Evolutionary conservation across 1,140 invertebrate species (phyloP), one percentile per base, ranked within the genome.

Genomic region (Ceratosolen solmsi): DNA sequence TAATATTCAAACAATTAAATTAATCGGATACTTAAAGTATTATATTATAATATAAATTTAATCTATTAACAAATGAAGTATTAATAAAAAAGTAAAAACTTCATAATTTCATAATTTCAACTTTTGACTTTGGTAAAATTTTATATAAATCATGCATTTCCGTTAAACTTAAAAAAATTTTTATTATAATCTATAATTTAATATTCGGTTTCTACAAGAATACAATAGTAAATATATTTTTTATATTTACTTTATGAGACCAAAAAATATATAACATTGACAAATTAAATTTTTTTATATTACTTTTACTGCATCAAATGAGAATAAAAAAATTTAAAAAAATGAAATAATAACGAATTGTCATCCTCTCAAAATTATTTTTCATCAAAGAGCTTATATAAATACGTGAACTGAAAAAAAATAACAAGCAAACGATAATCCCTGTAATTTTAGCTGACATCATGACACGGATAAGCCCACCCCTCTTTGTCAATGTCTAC

Each of bases 401-500:
- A 38, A 68, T 38, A 68, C 8, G 22, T 17, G 33, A 68, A 38
- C 63, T 68, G 11, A 17, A 38, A 68, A 68, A 22, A 68, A 38
- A 33, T 63, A 68, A 68, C 36, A 38, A 68, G 33, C 33, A 38
- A 38, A 17, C 63, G 63, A 68, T 68, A 38, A 68, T 68, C 63
- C 33, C 22, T 68, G 36, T 38, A 68, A 68, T 68, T 36, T 68
- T 38, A 38, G 33, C 33, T 68, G 63, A 68, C 63, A 68, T 68
- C 63, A 11, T 68, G 63, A 68, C 63, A 22, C 30, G 20, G 63
- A 68, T 68, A 68, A 68, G 63, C 63, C 63, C 30, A n/a, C 33
- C 33, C 63, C 36, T 65, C 36, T 68, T 68, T 68, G 63, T 68
- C 63, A 68, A 38, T 38, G 63, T 38, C 63, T 68, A 68, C 36